Base-by-base conservation (phyloP, 2,113 vertebrate genomes). In the Hoplias malabaricus region DNA sequence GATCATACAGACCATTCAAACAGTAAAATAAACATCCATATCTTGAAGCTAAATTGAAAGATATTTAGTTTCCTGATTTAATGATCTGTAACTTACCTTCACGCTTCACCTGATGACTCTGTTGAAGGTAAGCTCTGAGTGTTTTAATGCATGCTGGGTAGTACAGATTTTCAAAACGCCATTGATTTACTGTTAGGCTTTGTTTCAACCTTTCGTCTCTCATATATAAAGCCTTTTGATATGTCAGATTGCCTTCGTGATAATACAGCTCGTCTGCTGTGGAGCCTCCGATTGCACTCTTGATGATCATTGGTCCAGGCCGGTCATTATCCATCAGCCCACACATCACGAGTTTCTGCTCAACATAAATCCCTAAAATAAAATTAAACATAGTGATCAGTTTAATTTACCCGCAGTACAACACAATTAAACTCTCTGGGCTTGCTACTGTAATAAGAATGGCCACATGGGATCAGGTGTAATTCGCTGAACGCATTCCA, bases 341-440 rank as follows among this genome's bases (percentile, higher is more conserved):
- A 69, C 80, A 82, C n/a, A 46, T 40, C 25, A 36, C 59, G 34
- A 61, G 62, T 33, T 27, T 61, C 54, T 73, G 75, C 34, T 73
- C 23, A 25, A 38, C 61, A 29, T 69, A 0, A 43, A 36, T 29
- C 34, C 13, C 75, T 70, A 9, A 5, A 50, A 75, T 2, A 2
- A 0, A 63, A 19, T 42, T 38, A 5, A 38, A 38, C 4, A 38
- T 4, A 10, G 10, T 4, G 10, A 38, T 38, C 36, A 38, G 36
- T 38, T 38, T 5, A 10, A 38, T 5, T 5, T 38, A 38, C 36
- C 36, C 4, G 36, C 4, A 38, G 36, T 4, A 5, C 4, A 38
- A 38, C 4, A 38, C 4, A 4, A 5, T 38, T 10, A 38, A 10
- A 10, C 36, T 38, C 10, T 38, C 10, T 38, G 36, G 10, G 10